phyloP scores from a whole-genome alignment of 1,140 invertebrate species.

The Drosophila malerkotliana region DNA sequence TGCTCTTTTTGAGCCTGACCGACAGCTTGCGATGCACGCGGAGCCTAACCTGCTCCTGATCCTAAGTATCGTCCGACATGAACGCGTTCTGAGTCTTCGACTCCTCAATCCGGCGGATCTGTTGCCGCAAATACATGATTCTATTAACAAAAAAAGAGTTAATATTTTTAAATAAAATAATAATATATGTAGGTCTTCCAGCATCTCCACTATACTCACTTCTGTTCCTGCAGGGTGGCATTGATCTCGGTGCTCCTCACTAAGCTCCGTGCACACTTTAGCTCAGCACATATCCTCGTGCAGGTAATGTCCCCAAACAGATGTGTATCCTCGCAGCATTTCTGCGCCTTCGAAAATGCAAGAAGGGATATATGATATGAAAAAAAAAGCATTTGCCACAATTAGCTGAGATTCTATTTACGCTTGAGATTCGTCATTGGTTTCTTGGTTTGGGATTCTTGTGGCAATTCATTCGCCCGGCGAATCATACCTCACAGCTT shows the following conservation, averaged over 20 bases:
- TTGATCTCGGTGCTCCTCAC: conserved; percentile 98
- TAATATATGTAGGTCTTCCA: no score
- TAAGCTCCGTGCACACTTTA: conserved; percentile 96
- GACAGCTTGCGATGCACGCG: conserved; percentile 78
- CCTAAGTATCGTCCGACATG: conserved; percentile 84
- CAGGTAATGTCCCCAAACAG: conserved; percentile 93
- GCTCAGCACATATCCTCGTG: conserved; percentile 96
- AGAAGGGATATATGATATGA: background rate
- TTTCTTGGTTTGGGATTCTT: no score
- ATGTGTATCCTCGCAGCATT: conserved; percentile 93
- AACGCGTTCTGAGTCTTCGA: conserved; percentile 96
- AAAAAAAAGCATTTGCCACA: conserved; percentile 1
- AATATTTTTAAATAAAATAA: background rate
- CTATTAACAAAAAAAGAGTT: conserved; percentile 84
- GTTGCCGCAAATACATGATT: conserved; percentile 95
- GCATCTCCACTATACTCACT: conserved; percentile 85
- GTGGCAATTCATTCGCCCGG: background rate
- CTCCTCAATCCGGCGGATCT: conserved; percentile 94
- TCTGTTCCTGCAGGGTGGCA: conserved; percentile 98
- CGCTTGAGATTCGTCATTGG: background rate
- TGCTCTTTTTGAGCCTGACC: conserved; percentile 78
- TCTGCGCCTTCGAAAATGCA: conserved; percentile 88
- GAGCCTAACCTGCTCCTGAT: conserved; percentile 81
- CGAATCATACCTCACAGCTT: conserved; percentile 55
- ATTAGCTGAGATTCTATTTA: conserved; percentile 2